Base-by-base conservation (phyloP, 2,113 vertebrate genomes). In the cat (Felis catus) region DNA sequence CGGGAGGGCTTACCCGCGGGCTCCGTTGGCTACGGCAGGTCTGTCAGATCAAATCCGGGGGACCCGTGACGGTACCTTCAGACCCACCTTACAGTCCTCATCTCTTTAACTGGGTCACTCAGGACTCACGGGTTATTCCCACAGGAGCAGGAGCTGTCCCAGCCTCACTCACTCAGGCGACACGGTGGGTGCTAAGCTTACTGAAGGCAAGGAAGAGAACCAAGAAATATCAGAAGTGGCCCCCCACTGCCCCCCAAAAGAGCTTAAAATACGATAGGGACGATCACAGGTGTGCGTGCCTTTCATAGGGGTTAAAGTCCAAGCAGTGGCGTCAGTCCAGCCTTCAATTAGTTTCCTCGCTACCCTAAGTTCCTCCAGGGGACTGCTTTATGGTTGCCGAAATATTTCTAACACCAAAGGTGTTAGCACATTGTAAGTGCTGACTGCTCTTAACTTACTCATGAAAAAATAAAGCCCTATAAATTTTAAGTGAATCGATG, bases 391-490 rank as follows among this genome's bases (percentile, higher is more conserved):
- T 82, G 33, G 66, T 53, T 95, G 61, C 83, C 91, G 48, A 96
- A 92, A 90, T 96, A 45, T 19, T 95, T 86, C 89, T 94, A 51
- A 97, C 96, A 95, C 66, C 76, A 92, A 92, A 96, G 68, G 94
- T 14, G 23, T 80, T 96, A 97, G 70, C 94, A 96, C 63, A 96
- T 80, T 87, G 1, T 92, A 96, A 92, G 18, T 81, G 92, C 90
- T 96, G 90, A 96, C 79, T 91, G 81, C 84, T 95, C 55, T 95
- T 76, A 95, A 39, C 86, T 94, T 90, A 73, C 76, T 92, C 55
- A 41, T 81, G 48, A 94, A 97, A 97, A 96, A 95, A 88, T 71
- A 89, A 94, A 96, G 58, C 90, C 70, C 45, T 96, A 51, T 91
- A 92, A 78, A 96, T 97, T 96, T 90, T 94, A 87, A 91, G 70